phyloP scores from a whole-genome alignment of 2,888 invertebrate species.

The Habrosyne pyritoides region DNA sequence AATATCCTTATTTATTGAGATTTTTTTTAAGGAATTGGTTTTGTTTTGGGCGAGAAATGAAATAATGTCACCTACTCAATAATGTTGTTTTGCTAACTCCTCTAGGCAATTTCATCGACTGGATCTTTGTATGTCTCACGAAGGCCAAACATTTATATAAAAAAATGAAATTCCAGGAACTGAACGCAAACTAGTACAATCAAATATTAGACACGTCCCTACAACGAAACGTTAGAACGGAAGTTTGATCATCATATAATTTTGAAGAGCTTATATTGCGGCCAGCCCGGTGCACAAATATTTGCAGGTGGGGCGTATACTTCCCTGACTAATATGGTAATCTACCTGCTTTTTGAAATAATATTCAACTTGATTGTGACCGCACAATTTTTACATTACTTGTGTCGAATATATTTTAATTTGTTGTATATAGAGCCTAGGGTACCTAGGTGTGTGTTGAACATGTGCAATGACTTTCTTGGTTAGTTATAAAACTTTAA shows the following conservation, averaged over 20 bases:
- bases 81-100: too few relatives aligned
- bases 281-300: neutral
- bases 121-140: too few relatives aligned
- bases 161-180: neutral
- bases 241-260: constrained; percentile 1
- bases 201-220: neutral
- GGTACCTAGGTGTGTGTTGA: too few relatives aligned
- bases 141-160: too few relatives aligned
- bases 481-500: too few relatives aligned
- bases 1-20: too few relatives aligned
- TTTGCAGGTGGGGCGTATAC: neutral
- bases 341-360: neutral
- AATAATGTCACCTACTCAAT: too few relatives aligned
- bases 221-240: neutral
- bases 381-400: neutral
- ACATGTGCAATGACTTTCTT: too few relatives aligned
- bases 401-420: neutral
- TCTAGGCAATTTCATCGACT: too few relatives aligned
- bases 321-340: neutral
- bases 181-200: neutral
- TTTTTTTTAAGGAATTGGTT: too few relatives aligned
- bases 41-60: too few relatives aligned
- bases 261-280: neutral
- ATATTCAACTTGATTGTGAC: neutral
- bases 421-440: too few relatives aligned